Evolutionary conservation across 2,113 vertebrate species (phyloP), one percentile per base, ranked within the genome.

Genomic region (Antennarius striatus): DNA sequence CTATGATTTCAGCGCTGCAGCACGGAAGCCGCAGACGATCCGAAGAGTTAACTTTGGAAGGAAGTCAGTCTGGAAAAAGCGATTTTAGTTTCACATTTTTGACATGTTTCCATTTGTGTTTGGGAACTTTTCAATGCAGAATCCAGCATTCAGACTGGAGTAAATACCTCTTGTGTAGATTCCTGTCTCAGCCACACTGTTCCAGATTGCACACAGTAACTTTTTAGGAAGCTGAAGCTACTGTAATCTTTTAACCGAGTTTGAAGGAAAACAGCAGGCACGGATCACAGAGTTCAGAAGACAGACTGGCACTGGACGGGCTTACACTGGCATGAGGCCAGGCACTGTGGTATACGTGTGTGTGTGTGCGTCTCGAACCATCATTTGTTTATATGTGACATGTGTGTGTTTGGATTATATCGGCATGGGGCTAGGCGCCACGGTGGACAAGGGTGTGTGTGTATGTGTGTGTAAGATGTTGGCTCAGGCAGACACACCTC

Each of bases 161-260:
- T 36, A 53, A 68, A 69, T 65, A 55, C 73, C 12, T 14, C 46
- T 32, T 13, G n/a, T 11, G 17, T 36, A 66, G 32, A 4, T 5
- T 55, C 46, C 73, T 67, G 72, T 87, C 68, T 77, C 28, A 43
- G 55, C 48, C 7, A n/a, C 5, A 12, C 61, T 52, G 53, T 51
- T 10, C 61, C 51, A 68, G 68, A 73, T 73, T 57, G 28, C 12
- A 6, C 55, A 62, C 70, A 36, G 63, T 71, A 63, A 67, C 5
- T 71, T 22, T 3, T 22, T 3, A 56, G 59, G 56, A 75, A 68
- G 79, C 68, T 75, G 51, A 73, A 84, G 73, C 63, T 60, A 9
- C 64, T n/a, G 53, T 86, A 90, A 86, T 89, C 79, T 77, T 69
- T 60, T 81, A 89, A 86, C 81, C 1, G n/a, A 70, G 60, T 89